phyloP scores from a whole-genome alignment of 1,140 invertebrate species.

The Telenomus remus region DNA sequence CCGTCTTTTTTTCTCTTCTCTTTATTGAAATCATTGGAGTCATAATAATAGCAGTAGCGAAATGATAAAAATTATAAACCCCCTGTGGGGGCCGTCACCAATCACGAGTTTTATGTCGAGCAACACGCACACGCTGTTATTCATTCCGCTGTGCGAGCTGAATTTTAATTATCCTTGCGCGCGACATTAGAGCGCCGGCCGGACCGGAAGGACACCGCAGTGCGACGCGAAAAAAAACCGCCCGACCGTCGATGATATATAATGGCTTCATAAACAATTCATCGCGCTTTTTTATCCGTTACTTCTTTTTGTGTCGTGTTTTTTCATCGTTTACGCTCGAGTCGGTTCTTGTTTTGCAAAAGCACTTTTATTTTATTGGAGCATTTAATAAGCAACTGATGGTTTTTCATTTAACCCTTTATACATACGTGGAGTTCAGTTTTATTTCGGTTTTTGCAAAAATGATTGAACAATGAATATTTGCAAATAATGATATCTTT shows the following conservation, averaged over 20 bases:
- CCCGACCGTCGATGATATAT: background rate
- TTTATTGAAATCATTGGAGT: background rate
- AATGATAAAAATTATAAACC: background rate
- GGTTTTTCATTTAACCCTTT: too few relatives aligned
- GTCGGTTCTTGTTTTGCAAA: background rate
- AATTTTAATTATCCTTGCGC: conserved; percentile 39
- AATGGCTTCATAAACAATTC: background rate
- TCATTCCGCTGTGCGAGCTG: conserved; percentile 20
- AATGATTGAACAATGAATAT: too few relatives aligned
- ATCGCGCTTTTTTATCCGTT: background rate
- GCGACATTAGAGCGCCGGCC: conserved; percentile 14
- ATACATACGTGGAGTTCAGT: too few relatives aligned
- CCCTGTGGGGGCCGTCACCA: conserved; percentile 2
- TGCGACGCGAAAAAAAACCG: conserved; percentile 17
- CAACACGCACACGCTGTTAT: conserved; percentile 14
- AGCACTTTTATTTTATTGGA: background rate
- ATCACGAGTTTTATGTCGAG: conserved; percentile 10
- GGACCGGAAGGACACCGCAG: conserved; percentile 33
- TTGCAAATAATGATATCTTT: too few relatives aligned
- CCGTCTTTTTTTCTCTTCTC: background rate
- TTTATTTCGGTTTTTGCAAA: too few relatives aligned
- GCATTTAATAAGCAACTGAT: too few relatives aligned
- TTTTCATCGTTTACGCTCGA: background rate
- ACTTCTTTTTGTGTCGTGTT: background rate
- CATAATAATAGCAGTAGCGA: background rate